A percentile compares a stretch with the other conserved stretches of the same genome.
Conservation (phyloP, 2,888 invertebrate species). For the Synanthedon vespiformis region DNA sequence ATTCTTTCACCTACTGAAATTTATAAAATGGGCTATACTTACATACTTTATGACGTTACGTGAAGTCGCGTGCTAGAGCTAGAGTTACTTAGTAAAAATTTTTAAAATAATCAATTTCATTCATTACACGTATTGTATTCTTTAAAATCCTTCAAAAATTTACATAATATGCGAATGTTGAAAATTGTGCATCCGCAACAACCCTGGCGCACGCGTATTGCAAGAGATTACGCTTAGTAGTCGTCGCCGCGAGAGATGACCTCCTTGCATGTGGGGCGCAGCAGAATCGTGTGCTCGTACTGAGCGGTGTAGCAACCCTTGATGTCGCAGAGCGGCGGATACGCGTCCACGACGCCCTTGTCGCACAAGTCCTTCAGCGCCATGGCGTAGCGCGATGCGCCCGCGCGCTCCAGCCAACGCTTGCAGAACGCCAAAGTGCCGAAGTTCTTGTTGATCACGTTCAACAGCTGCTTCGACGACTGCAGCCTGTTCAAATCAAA, state of each 20-base stretch:
- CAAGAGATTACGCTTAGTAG: constrained; percentile 71
- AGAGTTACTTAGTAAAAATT: too few species aligned
- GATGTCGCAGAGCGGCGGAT: constrained; percentile 97
- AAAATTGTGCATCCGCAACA: too few species aligned
- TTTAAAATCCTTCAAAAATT: too few species aligned
- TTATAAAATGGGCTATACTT: too few species aligned
- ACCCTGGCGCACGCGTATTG: too few species aligned
- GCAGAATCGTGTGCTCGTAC: constrained; percentile 97
- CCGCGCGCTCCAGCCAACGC: constrained; percentile 97
- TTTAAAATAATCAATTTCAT: too few species aligned
- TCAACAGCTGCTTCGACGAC: constrained; percentile 92
- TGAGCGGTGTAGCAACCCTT: constrained; percentile 99
- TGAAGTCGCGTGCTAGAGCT: too few species aligned
- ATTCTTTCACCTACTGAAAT: too few species aligned
- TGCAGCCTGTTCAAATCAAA: constrained; percentile 73
- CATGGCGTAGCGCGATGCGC: constrained; percentile 98
- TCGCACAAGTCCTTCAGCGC: constrained; percentile 98
- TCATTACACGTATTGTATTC: too few species aligned
- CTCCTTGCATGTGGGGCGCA: constrained; percentile 98
- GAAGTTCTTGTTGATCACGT: constrained; percentile 95
- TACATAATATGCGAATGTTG: too few species aligned
- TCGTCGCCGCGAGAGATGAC: constrained; percentile 96
- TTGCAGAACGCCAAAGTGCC: constrained; percentile 98
- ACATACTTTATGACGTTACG: too few species aligned
- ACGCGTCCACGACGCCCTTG: constrained; percentile 97